phyloP scores from a whole-genome alignment of 2,113 vertebrate species.

The Epinephelus lanceolatus region DNA sequence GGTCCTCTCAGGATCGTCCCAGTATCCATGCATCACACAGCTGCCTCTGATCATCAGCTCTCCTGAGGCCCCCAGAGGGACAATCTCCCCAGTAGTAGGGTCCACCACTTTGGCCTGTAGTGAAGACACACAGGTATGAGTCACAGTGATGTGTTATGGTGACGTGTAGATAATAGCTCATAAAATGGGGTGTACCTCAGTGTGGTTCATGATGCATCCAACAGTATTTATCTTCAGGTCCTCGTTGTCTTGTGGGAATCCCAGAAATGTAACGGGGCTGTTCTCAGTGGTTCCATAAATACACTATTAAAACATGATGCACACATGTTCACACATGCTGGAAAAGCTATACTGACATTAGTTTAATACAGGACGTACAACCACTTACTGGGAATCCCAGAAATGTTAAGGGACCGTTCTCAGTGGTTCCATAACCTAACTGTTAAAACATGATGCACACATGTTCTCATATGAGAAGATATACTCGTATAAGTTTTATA shows the following conservation, averaged over 20 bases:
- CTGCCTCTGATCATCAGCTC: slow-evolving; percentile 93
- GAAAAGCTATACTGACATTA: neutral
- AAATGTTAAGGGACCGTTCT: slow-evolving; percentile 95
- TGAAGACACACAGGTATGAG: neutral
- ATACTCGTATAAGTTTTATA: neutral
- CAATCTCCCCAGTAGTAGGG: slow-evolving; percentile 71
- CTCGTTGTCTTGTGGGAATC: slow-evolving; percentile 84
- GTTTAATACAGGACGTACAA: no score
- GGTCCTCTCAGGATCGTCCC: slow-evolving; percentile 88
- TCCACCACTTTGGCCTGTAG: slow-evolving; percentile 92
- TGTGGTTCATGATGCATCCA: slow-evolving; percentile 89
- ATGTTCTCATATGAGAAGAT: neutral
- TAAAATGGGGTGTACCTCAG: slow-evolving; percentile 86
- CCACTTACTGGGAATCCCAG: slow-evolving; percentile 78
- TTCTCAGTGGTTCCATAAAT: slow-evolving; percentile 95
- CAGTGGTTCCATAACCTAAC: slow-evolving; percentile 93
- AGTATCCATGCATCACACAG: slow-evolving; percentile 95
- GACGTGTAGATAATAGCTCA: neutral
- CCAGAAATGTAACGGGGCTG: slow-evolving; percentile 92
- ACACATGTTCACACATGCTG: neutral
- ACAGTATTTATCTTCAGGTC: slow-evolving; percentile 85
- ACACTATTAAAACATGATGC: slow-evolving; percentile 77
- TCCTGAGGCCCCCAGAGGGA: slow-evolving; percentile 86
- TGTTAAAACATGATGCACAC: slow-evolving; percentile 54
- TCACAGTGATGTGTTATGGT: neutral